These are phyloP conservation scores for Tyrannus savana DNA, from an alignment of 2,113 vertebrate genomes.

Conservation along the genomic window DNA sequence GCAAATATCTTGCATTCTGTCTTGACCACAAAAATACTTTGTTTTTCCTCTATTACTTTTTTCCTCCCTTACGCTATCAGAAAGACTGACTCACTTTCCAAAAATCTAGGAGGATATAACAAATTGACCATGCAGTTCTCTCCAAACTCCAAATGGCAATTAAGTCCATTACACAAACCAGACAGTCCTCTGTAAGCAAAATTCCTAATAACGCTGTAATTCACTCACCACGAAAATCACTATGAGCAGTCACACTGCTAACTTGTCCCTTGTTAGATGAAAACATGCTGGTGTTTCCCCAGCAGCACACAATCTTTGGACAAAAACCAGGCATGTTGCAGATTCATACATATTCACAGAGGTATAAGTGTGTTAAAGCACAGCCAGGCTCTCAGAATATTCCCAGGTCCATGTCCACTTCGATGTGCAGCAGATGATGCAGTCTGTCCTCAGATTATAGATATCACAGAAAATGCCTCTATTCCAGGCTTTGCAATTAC, in stretches of 20 bases:
- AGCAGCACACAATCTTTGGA: not conserved
- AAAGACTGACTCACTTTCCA: conserved; percentile 46
- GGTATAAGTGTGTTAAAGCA: not conserved
- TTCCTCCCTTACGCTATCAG: not conserved
- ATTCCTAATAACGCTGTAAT: not conserved
- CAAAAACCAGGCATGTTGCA: not conserved
- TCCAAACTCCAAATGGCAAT: not conserved
- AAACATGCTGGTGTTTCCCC: not conserved
- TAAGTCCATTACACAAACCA: not conserved
- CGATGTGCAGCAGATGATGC: not conserved
- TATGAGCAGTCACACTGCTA: not conserved
- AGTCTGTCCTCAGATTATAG: not conserved
- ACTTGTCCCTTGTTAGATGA: not conserved
- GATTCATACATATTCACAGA: not conserved
- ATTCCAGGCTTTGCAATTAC: not conserved
- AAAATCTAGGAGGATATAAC: not conserved
- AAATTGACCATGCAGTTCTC: not conserved
- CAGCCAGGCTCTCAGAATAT: not conserved
- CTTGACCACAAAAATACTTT: conserved; percentile 24
- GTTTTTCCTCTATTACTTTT: not conserved
- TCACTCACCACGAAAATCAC: not conserved
- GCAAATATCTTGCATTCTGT: not conserved
- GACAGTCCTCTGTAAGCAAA: not conserved
- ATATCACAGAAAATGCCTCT: not conserved
- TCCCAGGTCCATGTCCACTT: not conserved